Evolutionary conservation across 2,797 vertebrate species (phyloP).

Genomic region (Holocentrus rufus): DNA sequence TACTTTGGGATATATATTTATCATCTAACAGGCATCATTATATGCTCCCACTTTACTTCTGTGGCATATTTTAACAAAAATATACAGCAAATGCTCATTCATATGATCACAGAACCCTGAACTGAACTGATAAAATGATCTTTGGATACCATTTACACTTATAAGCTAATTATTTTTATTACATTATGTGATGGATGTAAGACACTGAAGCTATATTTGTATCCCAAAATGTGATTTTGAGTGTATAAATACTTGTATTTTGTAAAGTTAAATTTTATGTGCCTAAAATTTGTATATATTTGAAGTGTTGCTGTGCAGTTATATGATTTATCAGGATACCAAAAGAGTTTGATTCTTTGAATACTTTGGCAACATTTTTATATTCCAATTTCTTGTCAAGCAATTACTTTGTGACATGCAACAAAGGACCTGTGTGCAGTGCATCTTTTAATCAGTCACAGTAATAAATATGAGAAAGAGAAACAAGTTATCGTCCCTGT

Average conservation of each 20-base stretch:
- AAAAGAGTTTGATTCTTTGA: slow-evolving; percentile 57
- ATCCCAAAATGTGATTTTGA: slow-evolving; percentile 83
- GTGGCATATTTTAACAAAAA: slow-evolving; percentile 9
- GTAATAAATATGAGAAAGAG: slow-evolving; percentile 53
- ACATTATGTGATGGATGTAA: slow-evolving; percentile 57
- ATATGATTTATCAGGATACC: slow-evolving; percentile 48
- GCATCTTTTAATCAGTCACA: slow-evolving; percentile 30
- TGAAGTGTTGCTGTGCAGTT: slow-evolving; percentile 50
- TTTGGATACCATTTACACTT: slow-evolving; percentile 38
- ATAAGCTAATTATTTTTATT: slow-evolving; percentile 60
- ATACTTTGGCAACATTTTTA: slow-evolving; percentile 44
- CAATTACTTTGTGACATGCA: slow-evolving; percentile 50
- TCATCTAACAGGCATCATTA: slow-evolving; percentile 35
- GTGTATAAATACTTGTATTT: slow-evolving; percentile 58
- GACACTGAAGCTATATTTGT: slow-evolving; percentile 78
- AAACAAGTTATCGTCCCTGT: not conserved
- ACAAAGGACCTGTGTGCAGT: slow-evolving; percentile 36
- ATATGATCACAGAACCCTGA: slow-evolving; percentile 40
- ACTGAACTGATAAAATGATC: slow-evolving; percentile 36
- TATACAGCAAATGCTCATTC: slow-evolving; percentile 24
- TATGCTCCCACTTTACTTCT: slow-evolving; percentile 30
- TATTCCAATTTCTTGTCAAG: slow-evolving; percentile 43
- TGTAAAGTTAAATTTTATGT: slow-evolving; percentile 47
- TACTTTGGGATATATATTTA: slow-evolving; percentile 40
- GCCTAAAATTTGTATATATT: slow-evolving; percentile 60